Conservation (phyloP, 2,888 invertebrate genomes). For the Syritta pipiens region DNA sequence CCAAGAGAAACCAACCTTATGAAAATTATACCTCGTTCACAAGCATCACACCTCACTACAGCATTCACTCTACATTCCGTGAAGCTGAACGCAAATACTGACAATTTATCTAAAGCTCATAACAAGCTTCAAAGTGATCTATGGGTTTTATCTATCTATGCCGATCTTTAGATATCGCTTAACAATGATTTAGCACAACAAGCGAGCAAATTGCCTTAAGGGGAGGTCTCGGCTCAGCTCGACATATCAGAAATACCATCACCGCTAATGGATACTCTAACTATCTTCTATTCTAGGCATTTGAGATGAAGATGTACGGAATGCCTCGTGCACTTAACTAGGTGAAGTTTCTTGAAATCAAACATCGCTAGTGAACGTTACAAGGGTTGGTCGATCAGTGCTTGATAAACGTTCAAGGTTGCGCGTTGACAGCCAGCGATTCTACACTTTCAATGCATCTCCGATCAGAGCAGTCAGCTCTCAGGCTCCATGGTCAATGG, state of each 20-base stretch:
- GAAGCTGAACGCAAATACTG: slow-evolving; percentile 26
- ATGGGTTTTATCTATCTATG: slow-evolving; percentile 24
- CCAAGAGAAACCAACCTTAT: no score
- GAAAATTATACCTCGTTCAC: no score
- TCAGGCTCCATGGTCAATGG: slow-evolving; percentile 30
- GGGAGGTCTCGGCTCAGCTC: slow-evolving; percentile 47
- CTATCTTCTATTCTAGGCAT: background rate
- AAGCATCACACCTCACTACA: no score
- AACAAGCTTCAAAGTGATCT: background rate
- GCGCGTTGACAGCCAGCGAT: no score
- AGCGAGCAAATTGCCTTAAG: slow-evolving; percentile 39
- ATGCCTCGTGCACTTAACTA: background rate
- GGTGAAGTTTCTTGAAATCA: slow-evolving; percentile 7
- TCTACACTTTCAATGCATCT: slow-evolving; percentile 29
- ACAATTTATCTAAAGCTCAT: background rate
- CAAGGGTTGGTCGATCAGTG: slow-evolving; percentile 18
- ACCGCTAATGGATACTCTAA: slow-evolving; percentile 1
- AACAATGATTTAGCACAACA: slow-evolving; percentile 26
- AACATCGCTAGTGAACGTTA: background rate
- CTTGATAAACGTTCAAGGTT: slow-evolving; percentile 11
- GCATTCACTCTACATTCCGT: slow-evolving; percentile 42
- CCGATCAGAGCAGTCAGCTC: slow-evolving; percentile 9
- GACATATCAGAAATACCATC: background rate
- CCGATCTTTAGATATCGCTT: slow-evolving; percentile 32
- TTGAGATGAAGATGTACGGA: background rate